Base-by-base conservation (phyloP, 2,113 vertebrate genomes). In the Axis porcinus region DNA sequence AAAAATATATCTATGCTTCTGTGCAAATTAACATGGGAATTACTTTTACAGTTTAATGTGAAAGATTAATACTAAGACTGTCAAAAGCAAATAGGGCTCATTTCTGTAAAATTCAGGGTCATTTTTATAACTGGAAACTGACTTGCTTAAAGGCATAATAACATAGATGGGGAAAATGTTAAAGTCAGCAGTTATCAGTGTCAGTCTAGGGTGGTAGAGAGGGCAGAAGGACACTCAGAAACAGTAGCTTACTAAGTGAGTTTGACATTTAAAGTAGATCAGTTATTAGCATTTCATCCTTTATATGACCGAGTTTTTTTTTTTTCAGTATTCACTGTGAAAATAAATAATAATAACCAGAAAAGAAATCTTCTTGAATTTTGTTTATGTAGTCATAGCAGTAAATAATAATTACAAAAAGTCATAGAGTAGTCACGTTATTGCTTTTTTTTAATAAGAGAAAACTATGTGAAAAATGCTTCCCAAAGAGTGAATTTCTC, bases 61-160 rank as follows among this genome's bases (percentile, higher is more conserved):
- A 82, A 90, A 95, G 12, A 97, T 17, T 91, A 15, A 97, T 74
- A 47, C 23, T 25, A 82, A 82, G 58, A 91, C 45, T 93, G 8
- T 95, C 81, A 93, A 89, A 96, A 97, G 57, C 58, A 97, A 97
- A 85, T 27, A 70, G 55, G 27, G 8, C 30, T 96, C 54, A 58
- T 88, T 95, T 97, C 84, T 91, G 45, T 70, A 79, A 92, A 94
- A 96, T 40, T 50, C 54, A 95, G 25, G 57, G n/a, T 7, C n/a
- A 70, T 62, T 98, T 98, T 87, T 91, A 97, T 33, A 91, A 91
- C 57, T 45, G 23, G 57, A 91, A 94, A 70, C 16, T 70, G 36
- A 55, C 28, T 95, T 58, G 33, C 86, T 97, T 87, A 82, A 92
- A 96, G 47, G 55, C 76, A 94, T 86, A 94, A 85, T 54, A 89